Evolutionary conservation across 1,140 invertebrate species (phyloP).

Genomic region (Drosophila kikkawai): DNA sequence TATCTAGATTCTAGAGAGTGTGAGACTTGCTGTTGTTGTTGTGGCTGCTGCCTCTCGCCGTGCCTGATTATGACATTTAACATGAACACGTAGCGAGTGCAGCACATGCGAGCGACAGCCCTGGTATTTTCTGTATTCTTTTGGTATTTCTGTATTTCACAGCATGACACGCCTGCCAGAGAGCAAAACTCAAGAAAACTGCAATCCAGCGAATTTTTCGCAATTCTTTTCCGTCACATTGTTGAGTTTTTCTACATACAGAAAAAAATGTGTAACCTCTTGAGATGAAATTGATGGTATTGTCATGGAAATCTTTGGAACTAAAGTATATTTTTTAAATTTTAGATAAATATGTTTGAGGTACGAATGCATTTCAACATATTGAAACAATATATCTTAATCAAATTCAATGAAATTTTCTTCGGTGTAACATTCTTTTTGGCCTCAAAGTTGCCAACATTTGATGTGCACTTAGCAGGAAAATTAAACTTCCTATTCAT

Average conservation of each 20-base stretch:
- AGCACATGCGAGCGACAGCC: constrained; percentile 73
- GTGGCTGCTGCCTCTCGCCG: constrained; percentile 6
- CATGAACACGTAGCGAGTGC: constrained; percentile 76
- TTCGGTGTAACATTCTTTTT: constrained; percentile 40
- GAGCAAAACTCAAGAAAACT: constrained; percentile 51
- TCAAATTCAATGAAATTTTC: neutral
- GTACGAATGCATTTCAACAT: no score
- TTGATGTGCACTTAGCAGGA: constrained; percentile 17
- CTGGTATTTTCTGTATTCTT: constrained; percentile 45
- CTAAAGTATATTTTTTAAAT: no score
- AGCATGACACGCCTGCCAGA: constrained; percentile 38
- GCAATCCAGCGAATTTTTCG: constrained; percentile 43
- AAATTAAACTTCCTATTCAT: constrained; percentile 28
- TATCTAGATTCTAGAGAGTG: constrained; percentile 52
- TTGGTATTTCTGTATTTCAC: constrained; percentile 32
- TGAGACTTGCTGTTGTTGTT: constrained; percentile 22
- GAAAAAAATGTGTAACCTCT: neutral
- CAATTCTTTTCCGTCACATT: constrained; percentile 12
- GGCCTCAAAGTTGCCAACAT: constrained; percentile 55
- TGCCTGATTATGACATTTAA: constrained; percentile 82
- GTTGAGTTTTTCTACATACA: constrained; percentile 37
- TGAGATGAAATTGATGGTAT: no score
- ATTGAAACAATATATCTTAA: neutral
- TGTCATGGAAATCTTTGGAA: no score
- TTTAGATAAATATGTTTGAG: neutral